Conservation (phyloP, 2,888 invertebrate genomes). For the Pachliopta kotzebuea region DNA sequence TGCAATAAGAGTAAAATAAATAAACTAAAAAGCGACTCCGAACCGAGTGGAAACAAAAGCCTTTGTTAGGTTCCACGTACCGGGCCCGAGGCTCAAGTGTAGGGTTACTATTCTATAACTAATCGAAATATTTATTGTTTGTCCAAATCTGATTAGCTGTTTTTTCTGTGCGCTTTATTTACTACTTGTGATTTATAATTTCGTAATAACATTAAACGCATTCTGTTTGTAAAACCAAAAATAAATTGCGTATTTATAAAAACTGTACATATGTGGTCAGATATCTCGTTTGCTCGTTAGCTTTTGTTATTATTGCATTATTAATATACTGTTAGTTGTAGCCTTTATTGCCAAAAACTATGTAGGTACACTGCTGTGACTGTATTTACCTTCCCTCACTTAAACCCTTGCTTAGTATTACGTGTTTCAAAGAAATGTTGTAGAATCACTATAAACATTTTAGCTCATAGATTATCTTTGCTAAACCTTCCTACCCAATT, state of each 20-base stretch:
- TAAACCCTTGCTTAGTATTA: too few relatives aligned
- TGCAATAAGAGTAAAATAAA: conserved; percentile 69
- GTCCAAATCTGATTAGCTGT: conserved; percentile 61
- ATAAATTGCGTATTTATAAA: too few relatives aligned
- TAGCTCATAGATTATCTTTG: too few relatives aligned
- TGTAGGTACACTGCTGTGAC: too few relatives aligned
- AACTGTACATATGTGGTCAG: neutral
- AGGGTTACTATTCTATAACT: conserved; percentile 71
- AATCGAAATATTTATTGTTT: conserved; percentile 60
- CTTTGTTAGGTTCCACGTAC: conserved; percentile 78
- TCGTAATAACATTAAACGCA: conserved; percentile 7
- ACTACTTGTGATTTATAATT: conserved; percentile 16
- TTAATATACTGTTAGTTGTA: too few relatives aligned
- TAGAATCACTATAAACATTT: too few relatives aligned
- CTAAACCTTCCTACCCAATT: too few relatives aligned
- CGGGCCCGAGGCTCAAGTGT: conserved; percentile 48
- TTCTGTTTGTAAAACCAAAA: conserved; percentile 1
- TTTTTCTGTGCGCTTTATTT: conserved; percentile 31
- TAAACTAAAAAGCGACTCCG: conserved; percentile 56
- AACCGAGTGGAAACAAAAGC: conserved; percentile 67
- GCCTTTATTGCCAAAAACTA: too few relatives aligned
- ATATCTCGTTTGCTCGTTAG: too few relatives aligned
- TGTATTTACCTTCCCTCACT: too few relatives aligned
- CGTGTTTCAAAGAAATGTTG: too few relatives aligned
- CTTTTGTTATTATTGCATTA: too few relatives aligned